Conservation (phyloP, 2,888 invertebrate species). For the Yponomeuta sedellus region DNA sequence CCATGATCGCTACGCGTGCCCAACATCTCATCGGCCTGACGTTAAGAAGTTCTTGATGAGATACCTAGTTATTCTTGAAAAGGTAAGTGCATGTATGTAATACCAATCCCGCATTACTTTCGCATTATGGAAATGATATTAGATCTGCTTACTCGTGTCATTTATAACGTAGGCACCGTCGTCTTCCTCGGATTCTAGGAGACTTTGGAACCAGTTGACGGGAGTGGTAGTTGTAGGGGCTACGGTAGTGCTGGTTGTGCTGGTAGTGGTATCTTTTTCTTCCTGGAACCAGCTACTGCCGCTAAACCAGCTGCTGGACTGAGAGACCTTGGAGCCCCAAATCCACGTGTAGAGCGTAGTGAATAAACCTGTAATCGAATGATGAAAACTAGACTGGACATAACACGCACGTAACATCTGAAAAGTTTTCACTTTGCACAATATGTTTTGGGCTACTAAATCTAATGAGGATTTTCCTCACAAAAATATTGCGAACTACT, state of each 20-base stretch:
- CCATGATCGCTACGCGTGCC: too few species aligned
- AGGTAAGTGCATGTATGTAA: slow-evolving; percentile 11
- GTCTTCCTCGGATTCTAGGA: slow-evolving; percentile 59
- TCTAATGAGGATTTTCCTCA: too few species aligned
- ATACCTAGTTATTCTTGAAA: neutral
- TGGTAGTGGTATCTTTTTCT: slow-evolving; percentile 31
- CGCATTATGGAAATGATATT: neutral
- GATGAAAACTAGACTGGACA: slow-evolving; percentile 13
- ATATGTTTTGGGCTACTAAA: too few species aligned
- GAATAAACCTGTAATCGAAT: slow-evolving; percentile 42
- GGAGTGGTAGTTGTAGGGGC: slow-evolving; percentile 40
- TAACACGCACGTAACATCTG: too few species aligned
- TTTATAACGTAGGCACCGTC: slow-evolving; percentile 41
- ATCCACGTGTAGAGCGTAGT: slow-evolving; percentile 57
- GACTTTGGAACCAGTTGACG: slow-evolving; percentile 57
- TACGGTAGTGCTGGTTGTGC: slow-evolving; percentile 38
- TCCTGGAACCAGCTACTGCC: slow-evolving; percentile 64
- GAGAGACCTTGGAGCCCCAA: slow-evolving; percentile 33
- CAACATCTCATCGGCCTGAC: neutral
- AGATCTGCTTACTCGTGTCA: slow-evolving; percentile 28
- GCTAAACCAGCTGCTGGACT: slow-evolving; percentile 55
- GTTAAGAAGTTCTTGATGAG: slow-evolving; percentile 7
- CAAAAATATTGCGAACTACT: too few species aligned
- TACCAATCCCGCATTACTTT: neutral
- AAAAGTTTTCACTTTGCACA: neutral